These are phyloP conservation scores for Crenuchus spilurus DNA, from an alignment of 2,797 vertebrate genomes.

Conservation along the genomic window DNA sequence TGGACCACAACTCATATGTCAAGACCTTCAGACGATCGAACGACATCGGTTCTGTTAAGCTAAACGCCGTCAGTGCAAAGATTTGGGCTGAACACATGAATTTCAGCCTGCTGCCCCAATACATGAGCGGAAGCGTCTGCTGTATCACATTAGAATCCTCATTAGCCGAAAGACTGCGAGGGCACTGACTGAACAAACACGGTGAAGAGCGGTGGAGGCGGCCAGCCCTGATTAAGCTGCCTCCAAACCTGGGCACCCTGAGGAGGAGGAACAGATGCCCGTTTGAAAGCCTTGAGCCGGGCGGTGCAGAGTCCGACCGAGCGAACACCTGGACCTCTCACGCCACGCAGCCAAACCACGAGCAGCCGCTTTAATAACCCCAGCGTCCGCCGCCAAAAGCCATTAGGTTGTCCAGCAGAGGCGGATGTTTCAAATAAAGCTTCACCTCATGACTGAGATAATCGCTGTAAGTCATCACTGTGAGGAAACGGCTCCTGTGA, in stretches of 20 bases:
- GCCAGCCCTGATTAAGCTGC: conserved; percentile 34
- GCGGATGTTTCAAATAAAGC: conserved; percentile 20
- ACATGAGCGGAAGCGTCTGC: not conserved
- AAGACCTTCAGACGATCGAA: too few relatives aligned
- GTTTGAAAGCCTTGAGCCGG: conserved; percentile 15
- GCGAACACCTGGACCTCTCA: conserved; percentile 48
- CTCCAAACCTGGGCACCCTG: conserved; percentile 30
- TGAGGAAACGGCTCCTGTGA: not conserved
- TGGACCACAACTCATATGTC: too few relatives aligned
- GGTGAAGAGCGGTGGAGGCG: conserved; percentile 14
- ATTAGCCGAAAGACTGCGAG: conserved; percentile 16
- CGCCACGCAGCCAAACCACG: conserved; percentile 11
- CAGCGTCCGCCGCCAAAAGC: conserved; percentile 5
- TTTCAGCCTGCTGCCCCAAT: not conserved
- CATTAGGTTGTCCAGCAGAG: conserved; percentile 18
- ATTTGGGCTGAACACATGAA: not conserved
- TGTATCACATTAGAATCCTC: conserved; percentile 31
- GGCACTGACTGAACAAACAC: conserved; percentile 16
- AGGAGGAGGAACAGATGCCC: conserved; percentile 46
- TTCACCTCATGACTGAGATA: conserved; percentile 15
- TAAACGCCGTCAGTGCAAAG: too few relatives aligned
- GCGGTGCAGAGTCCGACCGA: conserved; percentile 20
- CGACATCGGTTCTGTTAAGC: too few relatives aligned
- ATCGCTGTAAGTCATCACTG: conserved; percentile 24
- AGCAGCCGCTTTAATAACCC: conserved; percentile 38